Evolutionary conservation across 2,797 vertebrate genomes (phyloP).

Genomic region (Lacerta viridis): DNA sequence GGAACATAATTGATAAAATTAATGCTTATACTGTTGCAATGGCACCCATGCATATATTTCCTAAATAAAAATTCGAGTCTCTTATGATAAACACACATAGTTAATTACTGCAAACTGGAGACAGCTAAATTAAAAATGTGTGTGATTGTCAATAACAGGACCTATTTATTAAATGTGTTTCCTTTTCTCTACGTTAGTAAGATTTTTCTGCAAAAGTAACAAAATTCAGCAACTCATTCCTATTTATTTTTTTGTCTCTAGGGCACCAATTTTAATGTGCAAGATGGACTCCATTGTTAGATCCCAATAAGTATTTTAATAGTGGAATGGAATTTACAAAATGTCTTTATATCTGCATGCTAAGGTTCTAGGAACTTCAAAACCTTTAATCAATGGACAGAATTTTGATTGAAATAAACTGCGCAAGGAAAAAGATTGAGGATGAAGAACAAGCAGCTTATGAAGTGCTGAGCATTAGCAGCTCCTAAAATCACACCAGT

Average conservation of each 20-base stretch:
- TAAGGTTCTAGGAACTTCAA: neutral
- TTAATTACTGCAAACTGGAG: neutral
- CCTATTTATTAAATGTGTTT: neutral
- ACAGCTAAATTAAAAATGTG: neutral
- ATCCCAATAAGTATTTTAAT: neutral
- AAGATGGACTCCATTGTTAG: neutral
- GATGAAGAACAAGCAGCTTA: neutral
- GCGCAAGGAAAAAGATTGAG: neutral
- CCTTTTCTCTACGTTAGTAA: neutral
- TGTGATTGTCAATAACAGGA: neutral
- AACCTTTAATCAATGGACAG: neutral
- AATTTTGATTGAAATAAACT: neutral
- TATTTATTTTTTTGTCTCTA: neutral
- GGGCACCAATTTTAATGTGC: neutral
- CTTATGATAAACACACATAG: neutral
- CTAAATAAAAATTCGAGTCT: neutral
- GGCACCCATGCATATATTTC: no score
- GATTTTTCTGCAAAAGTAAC: no score
- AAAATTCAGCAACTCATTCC: neutral
- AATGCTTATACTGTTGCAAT: neutral
- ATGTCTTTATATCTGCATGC: neutral
- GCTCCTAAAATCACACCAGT: neutral
- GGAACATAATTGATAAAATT: neutral
- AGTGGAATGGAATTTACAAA: neutral
- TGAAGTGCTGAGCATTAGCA: neutral